Base-by-base conservation (phyloP, 2,113 vertebrate genomes). In the Hippocampus abdominalis region DNA sequence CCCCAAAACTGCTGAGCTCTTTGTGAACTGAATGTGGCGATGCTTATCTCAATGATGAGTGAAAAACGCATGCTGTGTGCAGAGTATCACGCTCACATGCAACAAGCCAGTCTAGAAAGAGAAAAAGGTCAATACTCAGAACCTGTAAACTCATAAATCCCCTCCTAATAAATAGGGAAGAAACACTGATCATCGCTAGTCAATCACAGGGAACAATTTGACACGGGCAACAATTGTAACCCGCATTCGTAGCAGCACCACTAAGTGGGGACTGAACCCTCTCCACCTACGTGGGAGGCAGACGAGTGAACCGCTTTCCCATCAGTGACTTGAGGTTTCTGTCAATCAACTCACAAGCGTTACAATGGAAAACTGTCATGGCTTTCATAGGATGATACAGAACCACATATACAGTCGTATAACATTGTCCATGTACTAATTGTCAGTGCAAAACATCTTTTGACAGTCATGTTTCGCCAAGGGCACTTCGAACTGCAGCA, bases 401-500 rank as follows among this genome's bases (percentile, higher is more conserved):
- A 18, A 49, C 5, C 12, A 44, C 42, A 44, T 44, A 53, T n/a
- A 53, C 51, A 53, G 9, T 56, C 2, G 18, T 49, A 20, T 1
- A 49, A 71, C 46, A 73, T 18, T 49, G 46, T 20, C 6, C 46
- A 49, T 18, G 46, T 18, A 44, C 42, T 44, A 2, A 11, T 12
- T 12, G 13, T 13, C 13, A 44, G 10, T 44, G 44, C 67, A 10
- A 66, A 80, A 80, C 29, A 70, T 71, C 81, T 79, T 76, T 72
- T 64, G 11, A 51, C 74, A 64, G 53, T 83, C 72, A 66, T 78
- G 71, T 80, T 87, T 83, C 44, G 40, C 75, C 88, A 88, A 89
- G 86, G 87, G 67, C 84, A 78, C 82, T 84, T 80, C 18, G 76
- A 78, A 78, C 39, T 75, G 64, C 66, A 2, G 73, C 82, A 66